These are phyloP conservation scores for Acrocephalus arundinaceus DNA, from an alignment of 2,113 vertebrate genomes.

Conservation along the genomic window DNA sequence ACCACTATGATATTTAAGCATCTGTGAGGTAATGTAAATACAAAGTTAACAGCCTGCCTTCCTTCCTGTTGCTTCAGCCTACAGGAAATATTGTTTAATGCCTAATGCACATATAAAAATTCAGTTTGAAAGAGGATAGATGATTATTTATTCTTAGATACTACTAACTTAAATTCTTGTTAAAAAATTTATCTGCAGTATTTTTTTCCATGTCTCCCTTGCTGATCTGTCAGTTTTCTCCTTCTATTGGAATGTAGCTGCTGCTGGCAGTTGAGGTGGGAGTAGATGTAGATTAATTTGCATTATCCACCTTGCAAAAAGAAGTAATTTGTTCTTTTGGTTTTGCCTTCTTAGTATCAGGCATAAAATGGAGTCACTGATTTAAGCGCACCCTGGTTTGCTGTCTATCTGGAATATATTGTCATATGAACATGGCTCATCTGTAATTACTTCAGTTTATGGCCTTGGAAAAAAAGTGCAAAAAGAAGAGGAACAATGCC, in stretches of 20 bases:
- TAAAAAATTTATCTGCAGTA: not conserved
- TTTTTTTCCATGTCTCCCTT: not conserved
- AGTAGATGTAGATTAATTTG: slow-evolving; percentile 7
- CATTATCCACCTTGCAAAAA: slow-evolving; percentile 8
- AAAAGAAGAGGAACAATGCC: not conserved
- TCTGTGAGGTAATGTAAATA: slow-evolving; percentile 3
- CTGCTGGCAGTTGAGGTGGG: slow-evolving; percentile 17
- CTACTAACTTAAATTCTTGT: not conserved
- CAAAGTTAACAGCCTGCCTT: not conserved
- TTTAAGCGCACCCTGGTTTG: not conserved
- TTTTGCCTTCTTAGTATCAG: not conserved
- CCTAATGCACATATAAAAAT: not conserved
- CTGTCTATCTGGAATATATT: not conserved
- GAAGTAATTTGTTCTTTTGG: not conserved
- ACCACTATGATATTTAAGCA: not conserved
- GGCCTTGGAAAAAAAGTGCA: not conserved
- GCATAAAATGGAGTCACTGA: not conserved
- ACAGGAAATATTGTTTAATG: not conserved
- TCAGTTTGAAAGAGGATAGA: not conserved
- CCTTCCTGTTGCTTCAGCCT: slow-evolving; percentile 18
- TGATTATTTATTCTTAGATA: not conserved
- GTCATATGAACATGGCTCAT: not conserved
- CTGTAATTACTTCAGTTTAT: not conserved
- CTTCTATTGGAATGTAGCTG: not conserved
- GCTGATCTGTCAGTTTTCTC: not conserved